Percentiles rank a stretch among this genome's conserved stretches.
Evolutionary conservation across 2,797 vertebrate genomes (phyloP).

Genomic region (Pterois miles): DNA sequence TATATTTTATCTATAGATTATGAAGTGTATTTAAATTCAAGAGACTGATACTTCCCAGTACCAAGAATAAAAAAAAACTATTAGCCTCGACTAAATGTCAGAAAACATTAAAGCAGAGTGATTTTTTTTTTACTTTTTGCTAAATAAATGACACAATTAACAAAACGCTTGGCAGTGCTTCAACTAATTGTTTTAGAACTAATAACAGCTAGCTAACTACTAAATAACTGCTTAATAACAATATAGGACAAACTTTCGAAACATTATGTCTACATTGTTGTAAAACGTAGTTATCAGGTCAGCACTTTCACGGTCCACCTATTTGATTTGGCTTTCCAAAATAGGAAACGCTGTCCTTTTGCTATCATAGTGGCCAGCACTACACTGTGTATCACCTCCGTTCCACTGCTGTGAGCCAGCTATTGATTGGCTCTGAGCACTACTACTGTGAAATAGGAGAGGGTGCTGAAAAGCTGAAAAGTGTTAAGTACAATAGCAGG

Average conservation of each 20-base stretch:
- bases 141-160: neutral
- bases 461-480: constrained; percentile 56
- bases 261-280: neutral
- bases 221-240: neutral
- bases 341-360: neutral
- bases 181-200: neutral
- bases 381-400: neutral
- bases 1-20: neutral
- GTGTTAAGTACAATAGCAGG: constrained; percentile 51
- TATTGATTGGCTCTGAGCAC: constrained; percentile 61
- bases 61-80: neutral
- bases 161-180: neutral
- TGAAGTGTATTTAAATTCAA: neutral
- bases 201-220: neutral
- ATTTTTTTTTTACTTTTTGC: neutral
- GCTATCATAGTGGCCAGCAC: neutral
- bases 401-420: constrained; percentile 40
- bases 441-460: constrained; percentile 68
- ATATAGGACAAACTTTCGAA: neutral
- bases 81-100: neutral
- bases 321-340: neutral
- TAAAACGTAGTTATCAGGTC: too few species aligned
- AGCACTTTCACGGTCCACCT: neutral
- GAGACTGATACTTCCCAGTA: neutral
- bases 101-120: too few species aligned